Conservation (phyloP, 2,888 invertebrate genomes). For the Sepioteuthis lessoniana region DNA sequence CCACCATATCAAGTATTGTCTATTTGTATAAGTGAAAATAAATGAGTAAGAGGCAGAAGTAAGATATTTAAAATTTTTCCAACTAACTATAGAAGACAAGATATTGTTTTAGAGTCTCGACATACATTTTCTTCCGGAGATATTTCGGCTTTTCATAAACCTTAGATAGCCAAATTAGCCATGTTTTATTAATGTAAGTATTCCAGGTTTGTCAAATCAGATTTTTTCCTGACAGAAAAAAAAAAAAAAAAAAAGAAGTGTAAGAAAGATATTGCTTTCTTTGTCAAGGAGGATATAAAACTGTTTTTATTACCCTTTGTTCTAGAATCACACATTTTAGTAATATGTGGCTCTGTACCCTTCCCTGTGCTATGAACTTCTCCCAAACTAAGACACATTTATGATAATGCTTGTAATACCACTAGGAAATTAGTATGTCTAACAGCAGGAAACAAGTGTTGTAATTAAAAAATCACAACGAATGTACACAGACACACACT, state of each 20-base stretch:
- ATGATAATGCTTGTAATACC: background rate
- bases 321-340: background rate
- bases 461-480: background rate
- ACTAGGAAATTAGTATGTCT: background rate
- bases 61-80: background rate
- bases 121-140: background rate
- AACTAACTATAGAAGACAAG: background rate
- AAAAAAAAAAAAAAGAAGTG: background rate
- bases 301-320: background rate
- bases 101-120: background rate
- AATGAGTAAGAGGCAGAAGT: background rate
- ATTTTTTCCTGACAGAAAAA: background rate
- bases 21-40: background rate
- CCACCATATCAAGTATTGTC: too few relatives aligned
- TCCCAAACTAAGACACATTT: background rate
- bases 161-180: background rate
- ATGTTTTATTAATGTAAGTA: background rate
- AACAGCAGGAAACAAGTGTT: background rate
- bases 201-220: background rate
- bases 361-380: background rate
- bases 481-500: too few relatives aligned
- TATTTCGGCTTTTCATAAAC: background rate
- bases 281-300: slow-evolving; percentile 2
- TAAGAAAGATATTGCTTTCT: background rate
- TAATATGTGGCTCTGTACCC: background rate